Base-by-base conservation (phyloP, 2,797 vertebrate species). In the Thaleichthys pacificus region DNA sequence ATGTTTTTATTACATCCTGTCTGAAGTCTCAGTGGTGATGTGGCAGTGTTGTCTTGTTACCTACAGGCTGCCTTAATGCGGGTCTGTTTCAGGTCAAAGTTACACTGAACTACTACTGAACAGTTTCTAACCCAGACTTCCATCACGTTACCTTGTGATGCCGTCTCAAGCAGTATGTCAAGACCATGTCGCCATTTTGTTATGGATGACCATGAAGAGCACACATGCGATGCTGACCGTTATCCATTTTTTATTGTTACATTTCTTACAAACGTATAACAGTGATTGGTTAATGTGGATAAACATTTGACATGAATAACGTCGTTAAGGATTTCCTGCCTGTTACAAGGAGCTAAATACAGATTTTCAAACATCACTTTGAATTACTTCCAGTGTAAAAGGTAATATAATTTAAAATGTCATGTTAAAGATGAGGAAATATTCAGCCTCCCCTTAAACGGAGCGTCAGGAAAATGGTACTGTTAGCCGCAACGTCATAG, bases 391-490 rank as follows among this genome's bases (percentile, higher is more conserved):
- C n/a, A 69, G 5, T 0, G 28, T n/a, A 54, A 47, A 47, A 12
- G 11, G 12, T 47, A 12, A 47, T 47, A 47, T 47, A 47, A 47
- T 14, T 47, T 47, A 47, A 47, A 11, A 47, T 47, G 9, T 60
- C 21, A 61, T 61, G 47, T 28, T 1, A 30, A 2, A 19, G 42
- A 28, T 26, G 3, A 3, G 21, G 19, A 0, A 30, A 24, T 38
- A 15, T 54, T 90, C 70, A 89, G 66, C 92, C 92, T 76, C 90
- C 92, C 80, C 87, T 86, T 19, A 93, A 89, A 0, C 85, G 89
- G 1, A 90, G 38, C 0, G 1, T 60, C 73, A 92, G 1, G 21
- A 68, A 0, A 70, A 93, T 90, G 72, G 87, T 93, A 82, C 89
- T 86, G 4, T 0, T 14, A 0, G 58, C 5, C 1, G 0, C 0